Base-by-base conservation (phyloP, 2,888 invertebrate genomes). In the Atherix ibis region DNA sequence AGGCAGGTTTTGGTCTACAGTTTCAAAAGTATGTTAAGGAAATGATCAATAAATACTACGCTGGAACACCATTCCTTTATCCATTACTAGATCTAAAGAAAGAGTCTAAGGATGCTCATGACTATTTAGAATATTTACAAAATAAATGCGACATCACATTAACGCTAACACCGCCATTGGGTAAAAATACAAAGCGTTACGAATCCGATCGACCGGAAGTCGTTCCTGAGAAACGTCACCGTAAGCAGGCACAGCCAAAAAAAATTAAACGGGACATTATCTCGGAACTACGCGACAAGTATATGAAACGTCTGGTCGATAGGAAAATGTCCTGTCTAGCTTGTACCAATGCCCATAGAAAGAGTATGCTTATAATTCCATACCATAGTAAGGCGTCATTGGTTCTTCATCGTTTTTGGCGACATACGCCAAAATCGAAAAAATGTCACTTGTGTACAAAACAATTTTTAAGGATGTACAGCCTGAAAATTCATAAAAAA, bases 231-330 rank as follows among this genome's bases (percentile, higher is more conserved):
- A 55, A 56, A 30, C 58, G 66, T 32, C 51, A 56, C 5, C 62
- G 68, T 27, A 68, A 68, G 45, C 68, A 68, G 45, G 58, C 62
- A 1, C 61, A 58, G 39, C 68, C 68, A 5, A 58, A 63, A 38
- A 66, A 63, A 37, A 46, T 54, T 22, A 31, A 14, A n/a, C 54
- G 56, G 2, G 58, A 58, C 32, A 45, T 58, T 5, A 46, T 60
- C 26, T 46, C 54, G 4, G 46, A 52, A 45, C 39, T 59, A 36
- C 54, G 62, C 13, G 63, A 64, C 42, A 63, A 63, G 39, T 56
- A 64, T 39, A 46, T 63, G 18, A 56, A 56, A 16, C 51, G 56
- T 47, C 54, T 62, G 8, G 44, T 51, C 12, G 54, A 59, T 15
- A 51, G 54, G 13, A 55, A 57, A 34, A 48, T 58, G 12, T 52